Evolutionary conservation across 92 coral and sea anemone genomes (phyloP).

Genomic region (Meandrina meandrites): DNA sequence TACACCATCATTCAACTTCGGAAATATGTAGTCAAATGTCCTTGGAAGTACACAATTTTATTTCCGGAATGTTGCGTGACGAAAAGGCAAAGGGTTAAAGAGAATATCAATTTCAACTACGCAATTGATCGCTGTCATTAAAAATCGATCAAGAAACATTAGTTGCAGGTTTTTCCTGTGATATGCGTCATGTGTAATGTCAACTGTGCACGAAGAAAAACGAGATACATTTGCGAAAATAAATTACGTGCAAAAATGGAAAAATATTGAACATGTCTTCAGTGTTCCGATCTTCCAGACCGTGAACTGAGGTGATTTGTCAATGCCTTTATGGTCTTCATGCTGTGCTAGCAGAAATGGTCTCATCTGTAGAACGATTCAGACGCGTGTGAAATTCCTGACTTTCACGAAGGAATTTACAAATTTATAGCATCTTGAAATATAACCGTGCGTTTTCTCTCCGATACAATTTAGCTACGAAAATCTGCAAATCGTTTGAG

Average conservation of each 20-base stretch:
- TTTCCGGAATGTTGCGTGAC: neutral
- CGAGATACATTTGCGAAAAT: neutral
- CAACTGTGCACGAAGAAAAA: neutral
- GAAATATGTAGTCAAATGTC: no score
- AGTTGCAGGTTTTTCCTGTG: neutral
- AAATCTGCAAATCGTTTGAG: neutral
- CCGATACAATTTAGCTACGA: neutral
- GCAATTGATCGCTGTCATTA: conserved; percentile 36
- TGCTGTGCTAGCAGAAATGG: conserved; percentile 3
- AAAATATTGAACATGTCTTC: neutral
- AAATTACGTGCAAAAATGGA: neutral
- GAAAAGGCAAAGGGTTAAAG: neutral
- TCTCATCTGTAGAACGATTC: conserved; percentile 25
- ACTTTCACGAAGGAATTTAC: neutral
- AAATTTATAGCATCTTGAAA: neutral
- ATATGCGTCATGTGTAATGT: neutral
- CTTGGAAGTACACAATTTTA: no score
- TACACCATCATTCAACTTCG: no score
- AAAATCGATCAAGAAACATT: conserved; percentile 38
- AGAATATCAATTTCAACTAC: conserved; percentile 8
- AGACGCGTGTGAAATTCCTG: neutral
- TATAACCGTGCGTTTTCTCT: neutral
- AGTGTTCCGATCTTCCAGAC: neutral
- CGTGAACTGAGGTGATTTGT: conserved; percentile 9
- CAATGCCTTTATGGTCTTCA: conserved; percentile 7